phyloP scores from a whole-genome alignment of 1,140 invertebrate species.

The Druon quercuslanigerum region DNA sequence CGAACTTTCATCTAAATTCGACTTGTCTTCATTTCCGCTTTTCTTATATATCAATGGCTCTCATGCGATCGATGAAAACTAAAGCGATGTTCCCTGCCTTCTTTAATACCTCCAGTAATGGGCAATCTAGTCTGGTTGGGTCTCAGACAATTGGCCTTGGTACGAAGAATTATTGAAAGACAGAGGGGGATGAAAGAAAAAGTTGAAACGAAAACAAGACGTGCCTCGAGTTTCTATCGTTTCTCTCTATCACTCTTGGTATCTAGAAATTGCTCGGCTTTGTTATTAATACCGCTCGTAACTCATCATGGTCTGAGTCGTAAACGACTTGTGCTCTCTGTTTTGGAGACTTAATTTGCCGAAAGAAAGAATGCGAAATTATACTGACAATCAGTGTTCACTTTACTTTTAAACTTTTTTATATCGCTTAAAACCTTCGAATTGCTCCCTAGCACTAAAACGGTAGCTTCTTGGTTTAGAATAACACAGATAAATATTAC shows the following conservation, averaged over 20 bases:
- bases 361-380: slow-evolving; percentile 2
- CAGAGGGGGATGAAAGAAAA: not conserved
- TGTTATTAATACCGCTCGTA: not conserved
- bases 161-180: slow-evolving; percentile 4
- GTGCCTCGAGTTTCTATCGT: slow-evolving; percentile 17
- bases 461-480: too few species aligned
- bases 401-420: not conserved
- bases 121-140: slow-evolving; percentile 4
- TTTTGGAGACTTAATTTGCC: not conserved
- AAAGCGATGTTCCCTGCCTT: slow-evolving; percentile 10
- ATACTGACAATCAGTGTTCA: not conserved
- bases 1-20: slow-evolving; percentile 37
- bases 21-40: slow-evolving; percentile 50
- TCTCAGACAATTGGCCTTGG: slow-evolving; percentile 14
- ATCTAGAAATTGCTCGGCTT: not conserved
- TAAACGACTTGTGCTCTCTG: not conserved
- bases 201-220: not conserved
- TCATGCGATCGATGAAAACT: slow-evolving; percentile 13
- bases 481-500: too few species aligned
- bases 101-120: slow-evolving; percentile 18
- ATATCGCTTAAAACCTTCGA: not conserved
- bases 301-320: slow-evolving; percentile 14
- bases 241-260: not conserved
- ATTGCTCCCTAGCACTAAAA: too few species aligned
- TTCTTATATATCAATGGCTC: slow-evolving; percentile 21